Conservation (phyloP, 37 sponge, comb jelly and placozoan species). For the Dysidea cf. avara region DNA sequence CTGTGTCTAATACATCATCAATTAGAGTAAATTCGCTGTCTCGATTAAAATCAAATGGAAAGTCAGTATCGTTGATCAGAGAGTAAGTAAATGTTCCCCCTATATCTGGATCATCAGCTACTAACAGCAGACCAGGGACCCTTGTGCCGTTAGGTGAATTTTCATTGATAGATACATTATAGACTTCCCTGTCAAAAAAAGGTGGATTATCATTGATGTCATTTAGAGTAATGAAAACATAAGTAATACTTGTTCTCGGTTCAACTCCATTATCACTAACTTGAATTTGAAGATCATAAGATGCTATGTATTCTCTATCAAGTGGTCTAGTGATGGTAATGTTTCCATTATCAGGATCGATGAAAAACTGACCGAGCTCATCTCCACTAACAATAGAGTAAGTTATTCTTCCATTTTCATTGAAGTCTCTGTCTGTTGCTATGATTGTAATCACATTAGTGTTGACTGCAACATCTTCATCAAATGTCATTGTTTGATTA, state of each 20-base stretch:
- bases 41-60: conserved; percentile 37
- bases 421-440: conserved; percentile 49
- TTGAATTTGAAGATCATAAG: conserved; percentile 42
- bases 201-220: conserved; percentile 73
- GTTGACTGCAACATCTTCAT: conserved; percentile 6
- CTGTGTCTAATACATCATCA: not conserved
- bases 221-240: conserved; percentile 23
- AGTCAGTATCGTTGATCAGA: conserved; percentile 16
- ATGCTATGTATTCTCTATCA: conserved; percentile 35
- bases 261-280: conserved; percentile 28
- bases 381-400: conserved; percentile 62
- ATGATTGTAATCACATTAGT: conserved; percentile 2
- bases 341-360: conserved; percentile 38
- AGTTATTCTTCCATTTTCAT: not conserved
- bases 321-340: conserved; percentile 4
- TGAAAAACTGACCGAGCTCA: conserved; percentile 35
- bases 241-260: conserved; percentile 29
- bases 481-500: conserved; percentile 10
- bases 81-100: conserved; percentile 2
- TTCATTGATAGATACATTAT: conserved; percentile 9
- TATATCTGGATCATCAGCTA: conserved; percentile 40
- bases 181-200: conserved; percentile 8
- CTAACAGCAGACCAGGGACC: conserved; percentile 19
- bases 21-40: conserved; percentile 40
- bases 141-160: not conserved